These are phyloP conservation scores for Salpingus planirostris DNA, from an alignment of 2,888 invertebrate species.

Conservation along the genomic window DNA sequence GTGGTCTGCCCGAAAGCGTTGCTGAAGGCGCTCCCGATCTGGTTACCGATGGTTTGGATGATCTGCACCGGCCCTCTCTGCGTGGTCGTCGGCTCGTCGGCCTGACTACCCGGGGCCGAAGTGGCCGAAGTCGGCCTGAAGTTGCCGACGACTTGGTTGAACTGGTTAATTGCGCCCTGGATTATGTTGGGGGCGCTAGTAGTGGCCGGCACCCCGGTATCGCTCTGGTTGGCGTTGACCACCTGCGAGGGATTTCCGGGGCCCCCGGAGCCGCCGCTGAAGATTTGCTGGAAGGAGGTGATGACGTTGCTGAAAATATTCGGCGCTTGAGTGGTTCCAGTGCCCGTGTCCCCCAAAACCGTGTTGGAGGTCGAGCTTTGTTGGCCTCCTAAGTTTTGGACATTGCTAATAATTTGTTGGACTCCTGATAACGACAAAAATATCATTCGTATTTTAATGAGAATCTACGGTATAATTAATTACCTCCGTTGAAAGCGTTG, in stretches of 20 bases:
- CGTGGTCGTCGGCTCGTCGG: constrained; percentile 6
- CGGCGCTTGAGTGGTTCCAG: constrained; percentile 3
- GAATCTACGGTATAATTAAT: background rate
- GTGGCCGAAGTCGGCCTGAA: constrained; percentile 5
- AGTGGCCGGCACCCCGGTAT: constrained; percentile 6
- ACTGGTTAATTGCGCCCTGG: constrained; percentile 8
- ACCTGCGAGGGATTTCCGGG: constrained; percentile 2
- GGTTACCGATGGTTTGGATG: constrained; percentile 1
- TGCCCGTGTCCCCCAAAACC: constrained; percentile 3
- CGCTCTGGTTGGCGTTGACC: constrained; percentile 6
- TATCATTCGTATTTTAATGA: constrained; percentile 1
- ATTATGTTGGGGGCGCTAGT: constrained; percentile 2
- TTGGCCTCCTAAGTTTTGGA: constrained; percentile 5
- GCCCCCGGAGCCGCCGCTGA: background rate
- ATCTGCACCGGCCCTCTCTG: constrained; percentile 1
- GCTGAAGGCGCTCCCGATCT: constrained; percentile 1
- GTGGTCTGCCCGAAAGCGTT: background rate
- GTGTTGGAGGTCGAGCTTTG: background rate
- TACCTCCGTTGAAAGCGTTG: constrained; percentile 11
- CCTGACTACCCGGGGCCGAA: constrained; percentile 4
- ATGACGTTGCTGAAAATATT: constrained; percentile 7
- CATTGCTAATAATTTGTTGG: constrained; percentile 4
- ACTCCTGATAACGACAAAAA: constrained; percentile 3
- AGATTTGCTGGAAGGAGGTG: constrained; percentile 4
- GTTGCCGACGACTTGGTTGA: constrained; percentile 7